Evolutionary conservation across 2,888 invertebrate species (phyloP).

Genomic region (Electrophaes corylata): DNA sequence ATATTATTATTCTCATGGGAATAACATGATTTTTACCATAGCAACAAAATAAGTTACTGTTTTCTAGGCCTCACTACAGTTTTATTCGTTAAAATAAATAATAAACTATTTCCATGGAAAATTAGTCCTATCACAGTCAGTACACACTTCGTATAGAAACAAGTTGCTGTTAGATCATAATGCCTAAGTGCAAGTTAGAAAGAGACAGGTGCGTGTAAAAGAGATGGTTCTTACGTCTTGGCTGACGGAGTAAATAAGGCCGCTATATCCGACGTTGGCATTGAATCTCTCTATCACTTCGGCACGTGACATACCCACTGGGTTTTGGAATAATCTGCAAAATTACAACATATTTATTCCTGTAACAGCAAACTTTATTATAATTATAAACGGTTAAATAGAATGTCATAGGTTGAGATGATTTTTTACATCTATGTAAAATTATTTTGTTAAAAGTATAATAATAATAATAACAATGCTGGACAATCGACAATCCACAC

Average conservation of each 20-base stretch:
- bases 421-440: too few relatives aligned
- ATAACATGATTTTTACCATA: too few relatives aligned
- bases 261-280: conserved; percentile 98
- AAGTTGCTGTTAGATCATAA: background rate
- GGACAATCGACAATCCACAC: too few relatives aligned
- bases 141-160: background rate
- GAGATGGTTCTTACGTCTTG: conserved; percentile 90
- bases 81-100: background rate
- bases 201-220: conserved; percentile 3
- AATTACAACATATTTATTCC: conserved; percentile 7
- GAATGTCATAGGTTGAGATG: too few relatives aligned
- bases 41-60: too few relatives aligned
- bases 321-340: conserved; percentile 83
- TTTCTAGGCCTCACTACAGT: background rate
- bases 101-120: background rate
- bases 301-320: conserved; percentile 81
- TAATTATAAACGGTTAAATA: too few relatives aligned
- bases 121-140: conserved; percentile 4
- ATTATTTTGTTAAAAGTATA: too few relatives aligned
- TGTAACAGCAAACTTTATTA: too few relatives aligned
- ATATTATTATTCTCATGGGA: too few relatives aligned
- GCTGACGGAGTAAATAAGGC: conserved; percentile 96
- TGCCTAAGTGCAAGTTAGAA: conserved; percentile 6
- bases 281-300: conserved; percentile 97
- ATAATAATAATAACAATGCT: too few relatives aligned